Evolutionary conservation across 2,797 vertebrate species (phyloP), one percentile per base, ranked within the genome.

Genomic region (Phoxinus dragarum): DNA sequence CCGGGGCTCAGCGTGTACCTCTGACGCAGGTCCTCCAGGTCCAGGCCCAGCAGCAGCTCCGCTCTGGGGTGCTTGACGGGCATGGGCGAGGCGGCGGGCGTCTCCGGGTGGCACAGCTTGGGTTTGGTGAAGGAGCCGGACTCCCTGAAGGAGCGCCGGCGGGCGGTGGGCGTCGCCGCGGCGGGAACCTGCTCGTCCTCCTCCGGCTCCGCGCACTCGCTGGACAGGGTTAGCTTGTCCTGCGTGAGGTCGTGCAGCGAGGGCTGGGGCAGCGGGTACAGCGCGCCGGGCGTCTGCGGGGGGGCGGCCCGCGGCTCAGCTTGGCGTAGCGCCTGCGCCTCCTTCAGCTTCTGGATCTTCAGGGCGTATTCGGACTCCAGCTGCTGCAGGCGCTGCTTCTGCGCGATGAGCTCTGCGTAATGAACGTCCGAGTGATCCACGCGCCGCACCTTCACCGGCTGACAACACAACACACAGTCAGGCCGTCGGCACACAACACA

Each of bases 181-280:
- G 72, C 17, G 2, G 76, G 75, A 10, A 34, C 5, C 56, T 64
- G 80, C 67, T 56, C 95, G 16, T 94, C 94, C 64, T 97, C 97
- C 8, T 98, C 97, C 0, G 87, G 88, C 80, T 98, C 98, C 40
- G 93, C 89, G 83, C 98, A 98, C 84, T 97, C 98, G 10, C 94
- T 96, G 91, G 97, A 96, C 84, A 99, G 92, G 4, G 94, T 94
- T 72, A 99, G 93, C 89, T 98, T 99, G 93, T 99, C 98, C 94
- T 99, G 98, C 0, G 98, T 98, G 74, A 99, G 96, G 94, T 99
- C 98, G 56, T 98, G 98, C 84, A 98, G 94, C 0, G 98, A 99
- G 10, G 98, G 98, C 84, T 99, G 98, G 47, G 98, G 96, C 75
- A 97, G 91, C 1, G 94, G 86, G 93, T 96, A 96, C 67, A 96